Conservation (phyloP, 2,888 invertebrate species). For the Luperina testacea region DNA sequence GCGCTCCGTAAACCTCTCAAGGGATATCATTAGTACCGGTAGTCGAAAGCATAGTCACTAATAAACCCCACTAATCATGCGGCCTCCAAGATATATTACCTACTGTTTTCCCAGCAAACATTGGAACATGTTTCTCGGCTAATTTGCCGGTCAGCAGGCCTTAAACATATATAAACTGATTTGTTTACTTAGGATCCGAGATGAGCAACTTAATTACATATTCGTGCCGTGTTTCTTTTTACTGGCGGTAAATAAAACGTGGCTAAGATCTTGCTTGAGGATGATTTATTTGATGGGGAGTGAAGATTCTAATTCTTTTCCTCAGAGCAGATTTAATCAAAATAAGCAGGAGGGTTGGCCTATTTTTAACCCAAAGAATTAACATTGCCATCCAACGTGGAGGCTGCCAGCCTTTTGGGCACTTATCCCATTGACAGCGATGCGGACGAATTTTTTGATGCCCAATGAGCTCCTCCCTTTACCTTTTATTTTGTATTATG, state of each 20-base stretch:
- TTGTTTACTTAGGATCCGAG: slow-evolving; percentile 64
- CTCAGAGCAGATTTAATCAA: background rate
- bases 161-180: slow-evolving; percentile 54
- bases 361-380: background rate
- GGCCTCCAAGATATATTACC: slow-evolving; percentile 40
- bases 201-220: slow-evolving; percentile 61
- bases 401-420: background rate
- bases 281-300: slow-evolving; percentile 40
- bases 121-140: slow-evolving; percentile 33
- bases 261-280: slow-evolving; percentile 18
- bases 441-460: background rate
- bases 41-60: slow-evolving; percentile 19
- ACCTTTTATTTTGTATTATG: too few species aligned
- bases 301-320: background rate
- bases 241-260: slow-evolving; percentile 56
- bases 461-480: background rate
- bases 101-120: slow-evolving; percentile 55
- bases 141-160: slow-evolving; percentile 58
- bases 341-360: background rate
- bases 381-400: background rate
- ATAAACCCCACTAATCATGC: slow-evolving; percentile 53
- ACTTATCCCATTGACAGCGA: background rate
- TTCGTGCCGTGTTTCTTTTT: slow-evolving; percentile 60
- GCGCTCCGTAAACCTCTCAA: slow-evolving; percentile 9
- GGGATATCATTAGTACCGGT: slow-evolving; percentile 49